Conservation (phyloP, 1,140 invertebrate genomes). For the Heliothis virescens region DNA sequence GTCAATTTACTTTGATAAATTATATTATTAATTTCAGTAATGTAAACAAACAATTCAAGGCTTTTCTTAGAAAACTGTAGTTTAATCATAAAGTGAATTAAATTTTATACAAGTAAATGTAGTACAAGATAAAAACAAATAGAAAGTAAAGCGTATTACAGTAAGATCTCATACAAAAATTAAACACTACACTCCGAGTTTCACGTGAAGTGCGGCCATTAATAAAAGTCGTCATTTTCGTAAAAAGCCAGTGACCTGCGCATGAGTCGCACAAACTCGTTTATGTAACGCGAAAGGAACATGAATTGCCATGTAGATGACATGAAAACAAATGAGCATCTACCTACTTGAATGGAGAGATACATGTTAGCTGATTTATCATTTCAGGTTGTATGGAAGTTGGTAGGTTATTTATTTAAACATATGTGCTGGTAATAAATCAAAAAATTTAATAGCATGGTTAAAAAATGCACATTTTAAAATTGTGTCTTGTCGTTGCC, state of each 20-base stretch:
- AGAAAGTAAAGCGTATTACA: background rate
- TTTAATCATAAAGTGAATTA: too few relatives aligned
- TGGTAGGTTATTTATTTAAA: background rate
- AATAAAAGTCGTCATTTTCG: conserved; percentile 36
- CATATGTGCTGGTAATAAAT: background rate
- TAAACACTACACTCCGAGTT: conserved; percentile 7
- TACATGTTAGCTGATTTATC: background rate
- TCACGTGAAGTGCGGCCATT: conserved; percentile 14
- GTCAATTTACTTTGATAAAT: too few relatives aligned
- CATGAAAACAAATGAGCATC: conserved; percentile 21
- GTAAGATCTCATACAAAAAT: background rate
- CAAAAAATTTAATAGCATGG: background rate
- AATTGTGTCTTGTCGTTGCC: background rate
- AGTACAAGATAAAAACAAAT: background rate
- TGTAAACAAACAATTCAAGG: too few relatives aligned
- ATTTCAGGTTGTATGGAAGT: conserved; percentile 1
- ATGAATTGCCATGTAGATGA: conserved; percentile 22
- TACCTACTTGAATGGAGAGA: background rate
- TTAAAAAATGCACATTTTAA: too few relatives aligned
- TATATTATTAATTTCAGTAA: too few relatives aligned
- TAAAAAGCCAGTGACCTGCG: conserved; percentile 40
- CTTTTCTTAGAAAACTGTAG: too few relatives aligned
- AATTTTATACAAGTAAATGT: too few relatives aligned
- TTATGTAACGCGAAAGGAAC: conserved; percentile 39
- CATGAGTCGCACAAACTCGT: conserved; percentile 24